Base-by-base conservation (phyloP, 2,888 invertebrate genomes). In the Xestia rhomboidea region DNA sequence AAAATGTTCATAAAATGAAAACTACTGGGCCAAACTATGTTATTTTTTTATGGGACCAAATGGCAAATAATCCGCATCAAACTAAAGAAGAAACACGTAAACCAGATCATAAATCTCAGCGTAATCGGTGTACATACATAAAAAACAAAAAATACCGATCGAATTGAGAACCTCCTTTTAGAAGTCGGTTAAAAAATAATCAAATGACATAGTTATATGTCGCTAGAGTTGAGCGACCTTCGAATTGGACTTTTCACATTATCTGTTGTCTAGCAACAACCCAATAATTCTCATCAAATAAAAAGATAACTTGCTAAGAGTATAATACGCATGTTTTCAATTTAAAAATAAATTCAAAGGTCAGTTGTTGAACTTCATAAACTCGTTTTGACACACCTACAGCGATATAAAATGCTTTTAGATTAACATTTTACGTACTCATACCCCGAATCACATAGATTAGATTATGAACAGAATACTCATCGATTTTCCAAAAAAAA, bases 311-410 rank as follows among this genome's bases (percentile, higher is more conserved):
- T 27, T 60, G 15, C 44, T 8, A 81, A 18, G 18, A 15, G 38
- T 54, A 15, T 41, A 62, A 38, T 46, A 64, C 38, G 15, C 24
- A 49, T 64, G n/a, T 73, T 69, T 8, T 7, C 10, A 34, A 54
- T 18, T 46, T 64, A 63, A 54, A 77, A 76, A 76, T 76, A 76
- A 67, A 85, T 41, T 54, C 44, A 69, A 82, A 83, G 78, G 83
- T 73, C 86, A 77, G 51, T 68, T 64, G 68, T 62, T 85, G 78
- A 77, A 51, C 73, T 83, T 76, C n/a, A 63, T 8, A 62, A 81
- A 76, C 60, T 54, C 4, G 67, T 73, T 57, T 57, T 18, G 34
- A 76, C 82, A 82, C 82, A 67, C 67, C 62, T 62, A 54, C 57
- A 2, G 34, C 4, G n/a, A n/a, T 82, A 30, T 67, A 44, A 41